Percentiles rank a stretch among this genome's conserved stretches.
Evolutionary conservation across 1,140 invertebrate genomes (phyloP).

Genomic region (Medauroidea extradentata): DNA sequence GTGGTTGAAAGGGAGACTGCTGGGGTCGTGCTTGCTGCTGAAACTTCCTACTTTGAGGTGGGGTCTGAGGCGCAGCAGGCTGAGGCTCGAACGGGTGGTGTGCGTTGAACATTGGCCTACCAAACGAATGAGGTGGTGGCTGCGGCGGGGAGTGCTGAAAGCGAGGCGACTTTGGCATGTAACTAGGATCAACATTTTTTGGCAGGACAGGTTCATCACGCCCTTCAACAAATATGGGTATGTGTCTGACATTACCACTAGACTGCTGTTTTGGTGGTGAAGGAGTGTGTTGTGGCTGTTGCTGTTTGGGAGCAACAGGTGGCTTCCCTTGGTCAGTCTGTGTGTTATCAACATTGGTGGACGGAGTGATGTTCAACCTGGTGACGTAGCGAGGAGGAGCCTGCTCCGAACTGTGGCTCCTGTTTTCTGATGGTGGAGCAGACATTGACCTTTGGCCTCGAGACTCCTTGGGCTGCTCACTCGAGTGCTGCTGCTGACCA

Average conservation of each 20-base stretch:
- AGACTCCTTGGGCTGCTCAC: conserved; percentile 30
- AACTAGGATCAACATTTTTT: conserved; percentile 40
- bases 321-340: conserved; percentile 20
- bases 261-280: conserved; percentile 33
- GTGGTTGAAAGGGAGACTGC: conserved; percentile 32
- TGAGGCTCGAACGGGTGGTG: conserved; percentile 26
- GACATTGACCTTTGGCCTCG: conserved; percentile 63
- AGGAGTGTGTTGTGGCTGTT: conserved; percentile 28
- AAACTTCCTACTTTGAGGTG: conserved; percentile 18
- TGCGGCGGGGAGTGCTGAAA: conserved; percentile 7
- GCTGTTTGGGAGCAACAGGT: conserved; percentile 24
- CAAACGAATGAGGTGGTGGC: not conserved
- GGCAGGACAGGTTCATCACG: conserved; percentile 68
- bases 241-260: conserved; percentile 61
- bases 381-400: conserved; percentile 45
- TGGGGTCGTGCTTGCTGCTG: conserved; percentile 22
- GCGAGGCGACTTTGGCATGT: too few relatives aligned
- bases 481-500: conserved; percentile 47
- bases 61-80: conserved; percentile 20
- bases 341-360: conserved; percentile 12
- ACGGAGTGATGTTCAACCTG: conserved; percentile 52
- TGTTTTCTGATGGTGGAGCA: conserved; percentile 55
- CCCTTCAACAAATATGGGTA: conserved; percentile 84
- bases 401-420: conserved; percentile 32
- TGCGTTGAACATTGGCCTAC: not conserved